Evolutionary conservation across 1,140 invertebrate genomes (phyloP).

Genomic region (Drosophila sulfurigaster): DNA sequence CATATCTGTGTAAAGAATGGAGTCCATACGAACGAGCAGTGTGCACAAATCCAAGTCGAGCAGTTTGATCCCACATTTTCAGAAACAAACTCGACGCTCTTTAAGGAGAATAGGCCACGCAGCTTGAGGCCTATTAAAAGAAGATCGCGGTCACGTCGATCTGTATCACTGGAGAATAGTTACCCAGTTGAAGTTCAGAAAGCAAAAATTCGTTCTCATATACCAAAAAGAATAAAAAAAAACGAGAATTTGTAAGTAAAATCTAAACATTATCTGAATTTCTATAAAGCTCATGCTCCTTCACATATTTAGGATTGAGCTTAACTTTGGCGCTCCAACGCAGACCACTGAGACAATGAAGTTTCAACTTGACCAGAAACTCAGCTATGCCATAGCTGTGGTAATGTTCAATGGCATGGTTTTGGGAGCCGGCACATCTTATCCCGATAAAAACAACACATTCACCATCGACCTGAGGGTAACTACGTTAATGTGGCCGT

Average conservation of each 20-base stretch:
- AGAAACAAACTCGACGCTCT: too few relatives aligned
- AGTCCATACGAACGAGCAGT: not conserved
- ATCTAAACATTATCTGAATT: too few relatives aligned
- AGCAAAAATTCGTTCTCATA: too few relatives aligned
- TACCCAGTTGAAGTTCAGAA: too few relatives aligned
- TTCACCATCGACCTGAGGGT: constrained; percentile 3
- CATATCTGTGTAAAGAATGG: constrained; percentile 31
- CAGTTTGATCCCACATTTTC: not conserved
- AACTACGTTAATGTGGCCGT: constrained; percentile 11
- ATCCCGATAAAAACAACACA: not conserved
- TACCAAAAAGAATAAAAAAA: not conserved
- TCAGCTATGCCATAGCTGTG: not conserved
- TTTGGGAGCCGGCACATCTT: not conserved
- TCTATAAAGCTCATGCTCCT: not conserved
- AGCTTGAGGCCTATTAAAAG: too few relatives aligned
- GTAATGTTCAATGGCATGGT: constrained; percentile 29
- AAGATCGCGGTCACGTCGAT: too few relatives aligned
- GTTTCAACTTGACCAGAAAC: not conserved
- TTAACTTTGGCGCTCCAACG: not conserved
- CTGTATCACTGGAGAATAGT: too few relatives aligned
- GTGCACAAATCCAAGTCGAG: constrained; percentile 11
- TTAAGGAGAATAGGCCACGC: too few relatives aligned
- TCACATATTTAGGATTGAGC: constrained; percentile 1
- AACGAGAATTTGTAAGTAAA: constrained; percentile 14
- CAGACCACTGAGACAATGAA: not conserved